Base-by-base conservation (phyloP, 2,797 vertebrate species). In the Chloroceryle inda region DNA sequence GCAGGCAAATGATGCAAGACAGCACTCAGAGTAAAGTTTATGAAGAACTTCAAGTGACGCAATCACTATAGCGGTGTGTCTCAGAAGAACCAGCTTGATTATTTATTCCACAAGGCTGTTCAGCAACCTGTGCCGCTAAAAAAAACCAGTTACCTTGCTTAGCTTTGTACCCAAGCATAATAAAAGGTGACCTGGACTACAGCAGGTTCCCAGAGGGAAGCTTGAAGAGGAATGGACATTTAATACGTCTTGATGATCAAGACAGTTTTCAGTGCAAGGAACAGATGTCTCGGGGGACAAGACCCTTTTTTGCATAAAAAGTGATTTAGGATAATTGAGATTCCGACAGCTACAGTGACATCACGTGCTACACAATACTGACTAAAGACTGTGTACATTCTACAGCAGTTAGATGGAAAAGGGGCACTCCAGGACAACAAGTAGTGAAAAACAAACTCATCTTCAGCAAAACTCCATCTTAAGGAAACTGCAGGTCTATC, bases 71-170 rank as follows among this genome's bases (percentile, higher is more conserved):
- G 2, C 11, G 29, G 53, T 58, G 50, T 26, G 76, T 76, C 61
- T 17, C 38, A 58, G 44, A 26, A 92, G 59, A 8, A 66, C 24
- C 44, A 81, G 63, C 33, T n/a, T 88, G 35, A 67, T 72, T 88
- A 84, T 82, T 96, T 91, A 96, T 94, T 94, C 72, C 85, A 69
- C 42, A 96, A 85, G 17, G 29, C 69, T 87, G 44, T 83, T 88
- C 82, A 92, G 73, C 62, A 92, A 80, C 59, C 22, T 63, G 29
- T 78, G 33, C 56, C 44, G 42, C 62, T 68, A 40, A 66, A 82
- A 52, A 45, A 47, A 44, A 29, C 27, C 8, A 61, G 23, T 42
- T 13, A 74, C 61, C 27, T 64, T 42, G 11, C 14, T n/a, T 37
- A 95, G 59, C 31, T 82, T 92, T 49, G 44, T 56, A 61, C 40